These are phyloP conservation scores for Cranoglanis bouderius DNA, from an alignment of 2,113 vertebrate species.

Conservation along the genomic window DNA sequence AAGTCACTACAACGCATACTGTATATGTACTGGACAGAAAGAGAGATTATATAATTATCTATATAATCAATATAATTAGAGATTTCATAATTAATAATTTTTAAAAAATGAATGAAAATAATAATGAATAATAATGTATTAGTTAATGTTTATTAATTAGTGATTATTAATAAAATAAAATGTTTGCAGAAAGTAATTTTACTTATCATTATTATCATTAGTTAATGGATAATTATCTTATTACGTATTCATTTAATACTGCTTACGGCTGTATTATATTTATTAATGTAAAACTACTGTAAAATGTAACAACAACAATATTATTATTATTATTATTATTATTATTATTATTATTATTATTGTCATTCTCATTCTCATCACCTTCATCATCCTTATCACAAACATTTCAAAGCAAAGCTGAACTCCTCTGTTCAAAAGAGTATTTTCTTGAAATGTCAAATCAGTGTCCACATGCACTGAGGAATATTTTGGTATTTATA, in stretches of 20 bases:
- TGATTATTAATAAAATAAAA: too few relatives aligned
- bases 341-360: too few relatives aligned
- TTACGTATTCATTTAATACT: too few relatives aligned
- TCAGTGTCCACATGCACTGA: too few relatives aligned
- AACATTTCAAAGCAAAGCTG: not conserved
- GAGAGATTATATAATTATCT: not conserved
- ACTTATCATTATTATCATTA: too few relatives aligned
- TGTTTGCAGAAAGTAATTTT: too few relatives aligned
- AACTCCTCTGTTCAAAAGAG: not conserved
- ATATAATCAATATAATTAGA: not conserved
- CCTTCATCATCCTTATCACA: not conserved
- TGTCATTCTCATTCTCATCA: too few relatives aligned
- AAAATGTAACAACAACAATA: not conserved
- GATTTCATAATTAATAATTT: not conserved
- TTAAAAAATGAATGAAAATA: not conserved
- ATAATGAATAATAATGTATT: not conserved
- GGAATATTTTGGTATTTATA: not conserved
- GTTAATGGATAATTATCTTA: too few relatives aligned
- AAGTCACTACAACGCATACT: not conserved
- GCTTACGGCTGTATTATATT: too few relatives aligned
- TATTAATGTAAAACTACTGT: not conserved
- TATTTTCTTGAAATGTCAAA: too few relatives aligned
- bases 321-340: too few relatives aligned
- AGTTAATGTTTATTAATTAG: too few relatives aligned
- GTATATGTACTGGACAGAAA: not conserved